Evolutionary conservation across 2,888 invertebrate species (phyloP).

Genomic region (Pseudococcus longispinus): DNA sequence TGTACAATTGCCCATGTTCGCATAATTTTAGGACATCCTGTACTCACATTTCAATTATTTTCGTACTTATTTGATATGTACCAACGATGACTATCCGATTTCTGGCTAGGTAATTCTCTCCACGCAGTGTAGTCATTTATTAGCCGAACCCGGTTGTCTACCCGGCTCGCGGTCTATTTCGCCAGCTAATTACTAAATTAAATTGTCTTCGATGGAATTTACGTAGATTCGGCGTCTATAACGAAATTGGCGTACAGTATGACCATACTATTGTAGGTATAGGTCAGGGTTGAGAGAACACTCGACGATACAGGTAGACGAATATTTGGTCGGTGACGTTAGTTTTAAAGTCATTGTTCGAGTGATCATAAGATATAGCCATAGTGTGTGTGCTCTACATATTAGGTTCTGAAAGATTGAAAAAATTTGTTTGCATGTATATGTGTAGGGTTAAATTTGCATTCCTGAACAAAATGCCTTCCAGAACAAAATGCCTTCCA

Average conservation of each 20-base stretch:
- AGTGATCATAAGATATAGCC: not conserved
- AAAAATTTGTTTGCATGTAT: too few species aligned
- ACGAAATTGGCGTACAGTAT: not conserved
- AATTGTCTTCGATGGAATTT: not conserved
- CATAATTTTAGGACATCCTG: not conserved
- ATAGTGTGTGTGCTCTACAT: not conserved
- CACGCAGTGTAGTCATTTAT: not conserved
- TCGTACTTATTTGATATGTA: not conserved
- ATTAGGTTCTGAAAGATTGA: too few species aligned
- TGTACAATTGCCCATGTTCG: not conserved
- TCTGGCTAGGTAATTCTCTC: not conserved
- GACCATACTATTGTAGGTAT: not conserved
- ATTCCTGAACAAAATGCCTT: too few species aligned
- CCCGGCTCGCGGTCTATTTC: not conserved
- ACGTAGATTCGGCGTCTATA: not conserved
- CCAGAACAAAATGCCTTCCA: too few species aligned
- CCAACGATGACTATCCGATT: not conserved
- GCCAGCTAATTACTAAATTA: not conserved
- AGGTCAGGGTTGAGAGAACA: slow-evolving; percentile 14
- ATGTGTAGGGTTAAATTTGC: too few species aligned
- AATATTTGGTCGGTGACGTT: not conserved
- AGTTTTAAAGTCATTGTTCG: not conserved
- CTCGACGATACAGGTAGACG: not conserved
- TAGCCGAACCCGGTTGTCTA: not conserved
- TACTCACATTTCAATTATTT: not conserved